These are phyloP conservation scores for Sabellastarte sp. DNA, from an alignment of 2,888 invertebrate genomes.

Conservation along the genomic window DNA sequence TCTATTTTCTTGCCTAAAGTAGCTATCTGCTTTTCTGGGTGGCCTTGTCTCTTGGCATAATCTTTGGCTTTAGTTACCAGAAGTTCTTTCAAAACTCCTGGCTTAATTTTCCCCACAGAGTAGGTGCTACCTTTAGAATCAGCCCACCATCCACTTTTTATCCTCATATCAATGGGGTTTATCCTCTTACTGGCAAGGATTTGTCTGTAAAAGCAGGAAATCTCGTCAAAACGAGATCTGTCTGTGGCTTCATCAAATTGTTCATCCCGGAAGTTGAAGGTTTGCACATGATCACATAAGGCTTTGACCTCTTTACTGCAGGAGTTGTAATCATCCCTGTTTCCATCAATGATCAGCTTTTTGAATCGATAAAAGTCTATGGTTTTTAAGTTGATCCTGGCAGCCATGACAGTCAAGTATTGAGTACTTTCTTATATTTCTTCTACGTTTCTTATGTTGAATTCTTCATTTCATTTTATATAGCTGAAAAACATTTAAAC, in stretches of 20 bases:
- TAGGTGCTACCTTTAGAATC: constrained; percentile 27
- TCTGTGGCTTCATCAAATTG: constrained; percentile 31
- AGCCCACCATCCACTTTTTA: constrained; percentile 38
- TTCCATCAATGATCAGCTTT: constrained; percentile 34
- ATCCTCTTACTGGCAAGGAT: constrained; percentile 30
- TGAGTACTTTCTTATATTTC: too few relatives aligned
- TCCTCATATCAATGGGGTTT: constrained; percentile 31
- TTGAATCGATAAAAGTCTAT: constrained; percentile 36
- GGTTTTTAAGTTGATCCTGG: constrained; percentile 35
- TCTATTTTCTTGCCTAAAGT: constrained; percentile 21
- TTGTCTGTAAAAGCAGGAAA: constrained; percentile 27
- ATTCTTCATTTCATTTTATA: too few relatives aligned
- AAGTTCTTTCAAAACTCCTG: constrained; percentile 20
- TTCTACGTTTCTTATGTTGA: too few relatives aligned
- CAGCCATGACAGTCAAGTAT: too few relatives aligned
- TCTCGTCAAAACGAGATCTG: constrained; percentile 26
- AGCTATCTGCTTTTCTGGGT: constrained; percentile 12
- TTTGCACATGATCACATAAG: constrained; percentile 22
- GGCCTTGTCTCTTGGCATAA: constrained; percentile 21
- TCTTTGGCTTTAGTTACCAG: constrained; percentile 26
- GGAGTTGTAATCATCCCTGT: constrained; percentile 29
- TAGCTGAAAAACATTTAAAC: too few relatives aligned
- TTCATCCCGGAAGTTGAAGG: constrained; percentile 32
- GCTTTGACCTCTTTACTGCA: constrained; percentile 27
- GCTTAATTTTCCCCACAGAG: constrained; percentile 33